Evolutionary conservation across 2,113 vertebrate species (phyloP), one percentile per base, ranked within the genome.

Genomic region (Amia ocellicauda): DNA sequence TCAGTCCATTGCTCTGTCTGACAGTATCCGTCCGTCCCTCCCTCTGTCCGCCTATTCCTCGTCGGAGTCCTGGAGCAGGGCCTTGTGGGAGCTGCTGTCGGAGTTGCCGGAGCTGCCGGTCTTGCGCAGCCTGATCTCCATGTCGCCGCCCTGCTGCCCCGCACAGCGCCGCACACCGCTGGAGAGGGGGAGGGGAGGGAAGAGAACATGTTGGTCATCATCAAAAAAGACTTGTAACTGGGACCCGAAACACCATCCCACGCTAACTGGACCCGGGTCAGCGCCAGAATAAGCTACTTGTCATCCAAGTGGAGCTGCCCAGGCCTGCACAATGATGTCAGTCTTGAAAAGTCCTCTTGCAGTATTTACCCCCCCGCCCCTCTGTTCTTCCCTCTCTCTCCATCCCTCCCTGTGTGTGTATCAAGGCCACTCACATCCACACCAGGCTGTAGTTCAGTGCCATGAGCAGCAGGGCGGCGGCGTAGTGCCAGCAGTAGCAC

Each of bases 401-500:
- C n/a, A n/a, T n/a, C n/a, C n/a, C 31, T 36, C 31, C 31, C 11
- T 11, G 31, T 36, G 31, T 36, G n/a, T n/a, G n/a, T n/a, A n/a
- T n/a, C 11, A 11, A 7, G 31, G 31, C 1, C 24, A 82, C 83
- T 4, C 88, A 98, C 97, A 89, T 84, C 76, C 82, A 91, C 40
- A 91, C 64, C 0, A 87, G 60, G 2, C 55, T 55, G 61, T 88
- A 90, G 63, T 80, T 91, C 17, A 76, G 1, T 1, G 67, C 58
- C 28, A 90, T 69, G 19, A 93, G 49, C 27, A 86, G 62, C 56
- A 93, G 20, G 1, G 93, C 86, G 0, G 77, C 77, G 2, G 90
- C 75, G 36, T 90, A 86, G 78, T 99, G 97, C 97, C 96, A 99
- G 80, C 93, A 96, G 85, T 94, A 99, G 72, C 97, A 98, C 94